Evolutionary conservation across 1,140 invertebrate genomes (phyloP).

Genomic region (Aphis gossypii): DNA sequence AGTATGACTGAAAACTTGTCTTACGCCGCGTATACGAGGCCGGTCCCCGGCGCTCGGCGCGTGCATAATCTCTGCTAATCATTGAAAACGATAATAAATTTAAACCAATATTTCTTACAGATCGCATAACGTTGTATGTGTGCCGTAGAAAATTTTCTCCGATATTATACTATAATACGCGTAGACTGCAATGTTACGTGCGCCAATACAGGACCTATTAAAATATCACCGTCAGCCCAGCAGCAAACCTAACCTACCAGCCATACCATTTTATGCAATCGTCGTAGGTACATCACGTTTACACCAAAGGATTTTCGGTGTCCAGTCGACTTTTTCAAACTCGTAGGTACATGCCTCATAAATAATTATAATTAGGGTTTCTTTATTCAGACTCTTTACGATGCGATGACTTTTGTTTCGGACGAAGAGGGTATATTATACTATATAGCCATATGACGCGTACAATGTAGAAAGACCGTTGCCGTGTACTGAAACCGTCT

Average conservation of each 20-base stretch:
- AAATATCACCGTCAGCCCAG: background rate
- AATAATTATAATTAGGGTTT: background rate
- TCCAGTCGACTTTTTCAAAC: background rate
- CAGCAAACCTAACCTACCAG: background rate
- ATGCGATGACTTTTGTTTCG: background rate
- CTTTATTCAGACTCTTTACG: background rate
- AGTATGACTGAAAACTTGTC: conserved; percentile 13
- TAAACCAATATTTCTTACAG: background rate
- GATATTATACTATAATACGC: background rate
- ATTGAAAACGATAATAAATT: conserved; percentile 10
- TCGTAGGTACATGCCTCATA: background rate
- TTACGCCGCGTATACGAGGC: background rate
- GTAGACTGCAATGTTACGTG: no score
- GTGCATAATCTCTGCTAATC: background rate
- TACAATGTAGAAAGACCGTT: background rate
- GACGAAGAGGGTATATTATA: background rate
- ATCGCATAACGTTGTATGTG: background rate
- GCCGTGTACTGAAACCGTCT: background rate
- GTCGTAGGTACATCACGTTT: background rate
- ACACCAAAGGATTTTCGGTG: background rate
- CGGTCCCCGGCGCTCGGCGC: background rate
- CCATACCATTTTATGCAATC: no score
- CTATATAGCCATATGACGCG: background rate
- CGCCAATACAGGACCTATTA: background rate
- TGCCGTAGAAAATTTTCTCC: background rate